Percentiles rank a stretch among this genome's conserved stretches.
Evolutionary conservation across 2,797 vertebrate genomes (phyloP).

Genomic region (Apogon talboti): DNA sequence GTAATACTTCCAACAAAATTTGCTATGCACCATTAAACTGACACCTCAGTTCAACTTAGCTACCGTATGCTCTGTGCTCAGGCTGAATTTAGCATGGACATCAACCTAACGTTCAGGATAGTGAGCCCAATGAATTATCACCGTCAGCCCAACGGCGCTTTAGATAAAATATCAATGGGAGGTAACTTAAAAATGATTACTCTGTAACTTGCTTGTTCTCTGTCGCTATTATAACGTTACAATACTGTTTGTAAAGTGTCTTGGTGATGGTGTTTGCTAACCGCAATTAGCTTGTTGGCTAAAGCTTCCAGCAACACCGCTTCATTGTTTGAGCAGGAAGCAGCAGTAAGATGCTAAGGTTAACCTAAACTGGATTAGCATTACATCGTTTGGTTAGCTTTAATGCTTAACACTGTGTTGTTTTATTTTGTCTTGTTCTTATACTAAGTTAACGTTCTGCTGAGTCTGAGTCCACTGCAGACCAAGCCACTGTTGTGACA

Average conservation of each 20-base stretch:
- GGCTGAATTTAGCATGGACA: slow-evolving; percentile 35
- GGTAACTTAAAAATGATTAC: neutral
- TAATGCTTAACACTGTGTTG: no score
- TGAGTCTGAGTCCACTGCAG: no score
- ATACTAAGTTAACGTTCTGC: no score
- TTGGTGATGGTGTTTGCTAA: slow-evolving; percentile 57
- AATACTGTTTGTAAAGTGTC: slow-evolving; percentile 1
- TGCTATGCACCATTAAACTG: neutral
- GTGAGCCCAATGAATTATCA: slow-evolving; percentile 25
- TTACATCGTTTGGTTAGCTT: neutral
- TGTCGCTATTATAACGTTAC: neutral
- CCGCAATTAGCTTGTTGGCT: slow-evolving; percentile 65
- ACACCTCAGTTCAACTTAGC: slow-evolving; percentile 17
- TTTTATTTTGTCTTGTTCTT: no score
- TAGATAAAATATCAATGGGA: neutral
- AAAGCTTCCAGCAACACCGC: slow-evolving; percentile 43
- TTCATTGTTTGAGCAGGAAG: slow-evolving; percentile 63
- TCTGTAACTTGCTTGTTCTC: neutral
- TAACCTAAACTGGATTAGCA: slow-evolving; percentile 47
- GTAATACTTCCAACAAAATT: neutral
- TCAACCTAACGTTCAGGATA: slow-evolving; percentile 23
- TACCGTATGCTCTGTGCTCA: slow-evolving; percentile 30
- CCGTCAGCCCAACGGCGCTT: neutral
- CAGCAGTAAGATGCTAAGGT: slow-evolving; percentile 43
- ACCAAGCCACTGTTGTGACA: neutral